phyloP scores from a whole-genome alignment of 2,797 vertebrate genomes.

The Gallinago solitaria region DNA sequence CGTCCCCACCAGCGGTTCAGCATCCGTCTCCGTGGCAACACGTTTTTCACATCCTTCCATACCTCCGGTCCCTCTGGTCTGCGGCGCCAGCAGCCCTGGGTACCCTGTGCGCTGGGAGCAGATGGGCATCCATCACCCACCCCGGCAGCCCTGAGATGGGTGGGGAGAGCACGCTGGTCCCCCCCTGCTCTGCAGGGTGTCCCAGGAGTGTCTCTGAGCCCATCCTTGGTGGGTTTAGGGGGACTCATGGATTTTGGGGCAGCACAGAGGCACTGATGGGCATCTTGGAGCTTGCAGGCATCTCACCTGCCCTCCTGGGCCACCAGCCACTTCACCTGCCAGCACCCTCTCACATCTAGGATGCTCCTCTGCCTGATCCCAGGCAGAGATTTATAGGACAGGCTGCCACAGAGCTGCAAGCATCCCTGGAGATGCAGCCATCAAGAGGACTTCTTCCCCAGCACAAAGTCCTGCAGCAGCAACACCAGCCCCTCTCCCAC shows the following conservation, averaged over 20 bases:
- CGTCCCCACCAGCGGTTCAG: neutral
- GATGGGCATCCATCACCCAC: neutral
- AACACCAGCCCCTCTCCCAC: neutral
- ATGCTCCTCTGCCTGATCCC: neutral
- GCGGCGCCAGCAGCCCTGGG: rapidly evolving
- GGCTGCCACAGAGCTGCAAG: neutral
- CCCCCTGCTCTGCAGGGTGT: neutral
- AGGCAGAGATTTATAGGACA: neutral
- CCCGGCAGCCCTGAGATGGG: neutral
- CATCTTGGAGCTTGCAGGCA: neutral
- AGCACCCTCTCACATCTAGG: rapidly evolving
- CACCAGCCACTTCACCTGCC: neutral
- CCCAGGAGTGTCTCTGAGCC: neutral
- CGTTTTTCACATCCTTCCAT: neutral
- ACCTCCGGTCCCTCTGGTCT: neutral
- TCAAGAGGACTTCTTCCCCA: rapidly evolving
- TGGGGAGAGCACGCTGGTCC: rapidly evolving
- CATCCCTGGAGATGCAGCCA: neutral
- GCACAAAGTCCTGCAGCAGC: neutral
- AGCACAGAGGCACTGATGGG: neutral
- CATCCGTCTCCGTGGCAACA: slow-evolving; percentile 57
- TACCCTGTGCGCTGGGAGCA: neutral
- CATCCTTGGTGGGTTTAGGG: neutral
- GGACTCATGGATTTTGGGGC: neutral
- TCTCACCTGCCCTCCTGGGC: neutral